A percentile compares a stretch with the other conserved stretches of the same genome.
These are phyloP conservation scores for Chaetodon trifasciatus DNA, from an alignment of 2,797 vertebrate genomes.

Conservation along the genomic window DNA sequence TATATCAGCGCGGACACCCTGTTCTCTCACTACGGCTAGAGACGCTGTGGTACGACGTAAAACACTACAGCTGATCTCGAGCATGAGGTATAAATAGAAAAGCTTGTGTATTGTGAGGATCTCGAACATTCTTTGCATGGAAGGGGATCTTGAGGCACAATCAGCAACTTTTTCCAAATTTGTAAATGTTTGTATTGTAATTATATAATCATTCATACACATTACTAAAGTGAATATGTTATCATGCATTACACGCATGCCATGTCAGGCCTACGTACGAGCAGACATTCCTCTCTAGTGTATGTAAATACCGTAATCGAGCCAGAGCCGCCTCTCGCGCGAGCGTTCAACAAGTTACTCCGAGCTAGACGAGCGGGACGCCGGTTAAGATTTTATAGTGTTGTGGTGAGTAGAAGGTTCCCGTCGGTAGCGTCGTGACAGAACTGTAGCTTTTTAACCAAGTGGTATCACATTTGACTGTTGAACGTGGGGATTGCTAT, in stretches of 20 bases:
- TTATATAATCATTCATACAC: constrained; percentile 83
- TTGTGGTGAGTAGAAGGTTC: constrained; percentile 44
- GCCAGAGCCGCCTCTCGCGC: constrained; percentile 39
- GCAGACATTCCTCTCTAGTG: constrained; percentile 37
- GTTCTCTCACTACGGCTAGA: constrained; percentile 65
- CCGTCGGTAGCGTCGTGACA: constrained; percentile 20
- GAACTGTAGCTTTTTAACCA: constrained; percentile 53
- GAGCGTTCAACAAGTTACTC: constrained; percentile 33
- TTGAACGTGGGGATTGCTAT: constrained; percentile 44
- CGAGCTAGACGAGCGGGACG: constrained; percentile 22
- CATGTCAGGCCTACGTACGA: constrained; percentile 57
- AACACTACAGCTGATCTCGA: constrained; percentile 50
- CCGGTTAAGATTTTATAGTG: constrained; percentile 43
- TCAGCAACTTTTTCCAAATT: constrained; percentile 75
- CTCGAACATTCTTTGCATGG: constrained; percentile 82
- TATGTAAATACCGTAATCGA: constrained; percentile 75
- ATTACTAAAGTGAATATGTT: constrained; percentile 78
- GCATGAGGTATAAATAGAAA: constrained; percentile 53
- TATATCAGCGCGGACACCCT: constrained; percentile 59
- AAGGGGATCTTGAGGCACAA: constrained; percentile 79
- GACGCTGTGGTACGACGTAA: constrained; percentile 42
- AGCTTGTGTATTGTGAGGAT: constrained; percentile 70
- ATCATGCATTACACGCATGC: constrained; percentile 84
- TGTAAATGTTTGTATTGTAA: constrained; percentile 88
- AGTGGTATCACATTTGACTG: constrained; percentile 42